phyloP scores from a whole-genome alignment of 1,140 invertebrate species.

The Aplysia californica region DNA sequence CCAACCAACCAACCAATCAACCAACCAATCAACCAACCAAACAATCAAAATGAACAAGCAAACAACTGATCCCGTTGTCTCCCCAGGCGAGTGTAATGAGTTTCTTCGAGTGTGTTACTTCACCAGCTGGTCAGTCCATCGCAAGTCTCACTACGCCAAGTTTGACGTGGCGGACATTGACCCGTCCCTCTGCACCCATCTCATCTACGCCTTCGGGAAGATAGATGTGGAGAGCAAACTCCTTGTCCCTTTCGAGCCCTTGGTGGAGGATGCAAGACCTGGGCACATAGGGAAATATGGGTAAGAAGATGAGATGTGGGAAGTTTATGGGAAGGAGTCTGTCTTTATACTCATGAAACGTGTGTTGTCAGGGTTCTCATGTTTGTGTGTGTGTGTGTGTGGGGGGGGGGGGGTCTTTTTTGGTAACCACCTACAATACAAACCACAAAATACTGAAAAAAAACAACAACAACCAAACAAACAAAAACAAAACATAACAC shows the following conservation, averaged over 20 bases:
- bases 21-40: background rate
- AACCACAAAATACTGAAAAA: too few species aligned
- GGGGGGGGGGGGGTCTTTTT: too few species aligned
- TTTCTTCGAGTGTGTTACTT: conserved; percentile 82
- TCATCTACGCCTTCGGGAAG: conserved; percentile 90
- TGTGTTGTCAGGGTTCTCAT: too few species aligned
- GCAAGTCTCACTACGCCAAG: conserved; percentile 81
- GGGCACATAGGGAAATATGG: conserved; percentile 5
- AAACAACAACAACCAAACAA: too few species aligned
- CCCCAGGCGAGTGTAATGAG: conserved; percentile 17
- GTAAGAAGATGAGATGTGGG: background rate
- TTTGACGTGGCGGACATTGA: conserved; percentile 91
- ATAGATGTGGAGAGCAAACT: conserved; percentile 68
- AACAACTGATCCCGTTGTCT: background rate
- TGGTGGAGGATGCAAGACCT: conserved; percentile 39
- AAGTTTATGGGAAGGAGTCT: background rate
- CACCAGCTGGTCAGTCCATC: conserved; percentile 92
- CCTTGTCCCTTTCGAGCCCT: conserved; percentile 31
- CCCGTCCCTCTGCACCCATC: conserved; percentile 86
- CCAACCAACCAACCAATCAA: too few species aligned
- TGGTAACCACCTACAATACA: too few species aligned
- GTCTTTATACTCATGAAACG: too few species aligned
- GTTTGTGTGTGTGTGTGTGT: too few species aligned
- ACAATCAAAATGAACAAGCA: background rate
- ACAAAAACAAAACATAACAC: too few species aligned